Evolutionary conservation across 1,140 invertebrate genomes (phyloP), one percentile per base, ranked within the genome.

Genomic region (Lordiphosa collinella): DNA sequence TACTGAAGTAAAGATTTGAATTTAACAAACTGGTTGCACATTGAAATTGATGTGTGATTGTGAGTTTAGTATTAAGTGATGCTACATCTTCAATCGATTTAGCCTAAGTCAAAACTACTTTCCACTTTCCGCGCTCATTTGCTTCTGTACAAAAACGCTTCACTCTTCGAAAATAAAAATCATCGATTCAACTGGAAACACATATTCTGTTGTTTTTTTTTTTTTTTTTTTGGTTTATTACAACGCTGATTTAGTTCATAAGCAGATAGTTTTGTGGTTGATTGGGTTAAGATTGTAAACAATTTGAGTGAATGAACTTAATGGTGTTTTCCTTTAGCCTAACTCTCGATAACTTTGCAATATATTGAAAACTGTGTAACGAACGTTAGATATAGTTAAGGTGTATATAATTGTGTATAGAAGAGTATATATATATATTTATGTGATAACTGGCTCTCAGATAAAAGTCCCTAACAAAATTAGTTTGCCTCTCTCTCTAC

Each of bases 1-100:
- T 82, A 82, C 78, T 82, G 78, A 72, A 78, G 78, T 82, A 82
- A 82, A 82, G 72, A 82, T 82, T 84, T 37, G 72, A 55, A 76
- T 67, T 71, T 61, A 64, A 78, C 67, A 65, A 80, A 61, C 68
- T 38, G 60, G 52, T 75, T 70, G 64, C 51, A 68, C 69, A 67
- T 73, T 67, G 48, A 78, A 59, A 59, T 54, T 47, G 48, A 63
- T 58, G 49, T 31, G 29, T 63, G 37, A 49, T 13, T 54, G 6
- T 57, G 34, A 16, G 37, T 47, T 56, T 70, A 66, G 60, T 64
- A 62, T 73, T 53, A 31, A 43, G 37, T 52, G 58, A 49, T 57
- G 57, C 41, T 53, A 56, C 34, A 59, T 52, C 60, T 41, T 64
- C 16, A 38, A 55, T 34, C 47, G 41, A 67, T 66, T 29, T 54